phyloP scores from a whole-genome alignment of 1,140 invertebrate species.

The Drosophila lacteicornis region DNA sequence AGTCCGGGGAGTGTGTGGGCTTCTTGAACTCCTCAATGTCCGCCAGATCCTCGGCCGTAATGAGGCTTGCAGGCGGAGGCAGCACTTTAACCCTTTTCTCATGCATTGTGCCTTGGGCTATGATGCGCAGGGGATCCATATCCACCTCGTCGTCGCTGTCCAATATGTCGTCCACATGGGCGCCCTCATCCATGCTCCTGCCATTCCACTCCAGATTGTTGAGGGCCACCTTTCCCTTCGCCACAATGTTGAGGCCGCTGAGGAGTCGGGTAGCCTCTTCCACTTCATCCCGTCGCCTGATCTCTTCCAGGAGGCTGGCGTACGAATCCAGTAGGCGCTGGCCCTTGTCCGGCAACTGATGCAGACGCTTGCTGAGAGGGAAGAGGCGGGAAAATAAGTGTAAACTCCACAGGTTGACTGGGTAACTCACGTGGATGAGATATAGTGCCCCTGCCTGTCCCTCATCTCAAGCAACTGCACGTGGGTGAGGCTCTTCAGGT shows the following conservation, averaged over 20 bases:
- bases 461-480: constrained; percentile 85
- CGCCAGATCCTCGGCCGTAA: constrained; percentile 87
- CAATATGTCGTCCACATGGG: constrained; percentile 82
- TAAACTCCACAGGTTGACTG: constrained; percentile 1
- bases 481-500: constrained; percentile 84
- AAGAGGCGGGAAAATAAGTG: constrained; percentile 7
- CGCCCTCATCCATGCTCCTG: constrained; percentile 64
- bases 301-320: constrained; percentile 86
- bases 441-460: constrained; percentile 86
- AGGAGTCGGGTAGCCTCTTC: constrained; percentile 87
- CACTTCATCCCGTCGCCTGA: constrained; percentile 86
- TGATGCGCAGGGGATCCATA: constrained; percentile 88
- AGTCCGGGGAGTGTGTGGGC: constrained; percentile 56
- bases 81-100: constrained; percentile 87
- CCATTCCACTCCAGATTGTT: constrained; percentile 90
- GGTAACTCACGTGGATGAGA: constrained; percentile 85
- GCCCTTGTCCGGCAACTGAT: constrained; percentile 89
- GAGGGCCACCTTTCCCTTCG: constrained; percentile 86
- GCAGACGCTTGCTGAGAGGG: constrained; percentile 67
- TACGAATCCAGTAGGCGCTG: constrained; percentile 87
- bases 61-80: constrained; percentile 86
- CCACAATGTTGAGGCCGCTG: constrained; percentile 87
- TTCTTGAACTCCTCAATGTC: constrained; percentile 86
- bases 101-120: constrained; percentile 87
- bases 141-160: constrained; percentile 89